Percentiles rank a stretch among this genome's conserved stretches.
These are phyloP conservation scores for Teleiodes luculella DNA, from an alignment of 2,888 invertebrate genomes.

Conservation along the genomic window DNA sequence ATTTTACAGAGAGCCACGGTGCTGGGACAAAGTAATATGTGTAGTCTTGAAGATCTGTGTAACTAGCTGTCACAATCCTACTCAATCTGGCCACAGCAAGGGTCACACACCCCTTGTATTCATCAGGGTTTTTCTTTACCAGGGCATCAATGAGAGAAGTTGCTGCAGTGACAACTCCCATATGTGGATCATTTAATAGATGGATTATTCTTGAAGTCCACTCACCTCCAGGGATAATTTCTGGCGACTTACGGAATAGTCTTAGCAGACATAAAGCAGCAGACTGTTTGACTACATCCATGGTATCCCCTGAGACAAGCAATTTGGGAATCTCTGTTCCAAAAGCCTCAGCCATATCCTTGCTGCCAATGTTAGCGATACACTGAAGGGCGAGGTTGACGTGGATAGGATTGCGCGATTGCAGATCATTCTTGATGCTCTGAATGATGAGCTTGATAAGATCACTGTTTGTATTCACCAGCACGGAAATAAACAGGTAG, in stretches of 20 bases:
- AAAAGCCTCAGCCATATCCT: conserved; percentile 99
- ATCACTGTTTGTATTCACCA: conserved; percentile 99
- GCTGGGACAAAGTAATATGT: conserved; percentile 99
- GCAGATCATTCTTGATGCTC: conserved; percentile 98
- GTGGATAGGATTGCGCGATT: conserved; percentile 97
- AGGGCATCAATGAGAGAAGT: conserved; percentile 98
- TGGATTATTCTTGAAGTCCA: conserved; percentile 99
- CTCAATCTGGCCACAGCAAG: conserved; percentile 98
- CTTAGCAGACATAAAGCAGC: conserved; percentile 97
- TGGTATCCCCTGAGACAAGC: conserved; percentile 98
- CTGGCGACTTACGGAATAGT: conserved; percentile 95
- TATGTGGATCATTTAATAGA: conserved; percentile 98
- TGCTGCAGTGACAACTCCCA: conserved; percentile 99
- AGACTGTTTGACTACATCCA: conserved; percentile 99
- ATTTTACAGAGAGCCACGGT: conserved; percentile 99
- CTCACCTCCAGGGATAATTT: conserved; percentile 97
- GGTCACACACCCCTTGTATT: conserved; percentile 99
- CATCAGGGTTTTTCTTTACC: conserved; percentile 99
- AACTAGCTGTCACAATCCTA: conserved; percentile 98
- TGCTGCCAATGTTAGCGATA: conserved; percentile 99
- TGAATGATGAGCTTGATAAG: conserved; percentile 99
- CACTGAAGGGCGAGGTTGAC: conserved; percentile 99
- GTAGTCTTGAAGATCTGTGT: conserved; percentile 99
- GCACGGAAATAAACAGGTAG: conserved; percentile 99
- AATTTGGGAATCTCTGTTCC: conserved; percentile 98